Conservation (phyloP, 2,888 invertebrate genomes). For the Leptogaster cylindrica region DNA sequence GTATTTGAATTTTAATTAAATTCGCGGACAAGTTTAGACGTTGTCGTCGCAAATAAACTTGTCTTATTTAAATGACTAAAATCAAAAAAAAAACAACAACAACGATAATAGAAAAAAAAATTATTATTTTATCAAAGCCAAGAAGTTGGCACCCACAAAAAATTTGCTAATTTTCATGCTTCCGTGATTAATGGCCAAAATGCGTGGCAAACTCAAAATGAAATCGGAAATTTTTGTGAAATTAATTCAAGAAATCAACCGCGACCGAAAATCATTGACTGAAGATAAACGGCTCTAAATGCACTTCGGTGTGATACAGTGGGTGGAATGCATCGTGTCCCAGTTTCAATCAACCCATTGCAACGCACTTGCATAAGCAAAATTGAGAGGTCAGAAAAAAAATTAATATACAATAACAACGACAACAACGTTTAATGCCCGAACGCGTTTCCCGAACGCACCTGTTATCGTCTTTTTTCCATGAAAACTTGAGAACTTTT, state of each 20-base stretch:
- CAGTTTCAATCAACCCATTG: background rate
- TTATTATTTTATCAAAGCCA: no score
- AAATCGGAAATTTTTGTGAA: conserved; percentile 1
- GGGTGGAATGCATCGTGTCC: background rate
- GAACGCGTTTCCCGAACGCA: conserved; percentile 1
- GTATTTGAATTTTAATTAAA: conserved; percentile 16
- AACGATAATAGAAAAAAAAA: no score
- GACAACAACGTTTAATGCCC: no score
- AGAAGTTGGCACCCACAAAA: background rate
- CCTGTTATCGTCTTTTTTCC: background rate
- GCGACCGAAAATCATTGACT: no score
- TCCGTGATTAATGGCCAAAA: background rate
- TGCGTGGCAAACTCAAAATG: background rate
- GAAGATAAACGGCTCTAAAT: no score
- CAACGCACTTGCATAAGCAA: background rate
- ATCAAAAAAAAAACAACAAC: no score
- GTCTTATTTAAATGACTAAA: no score
- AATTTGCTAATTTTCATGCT: background rate
- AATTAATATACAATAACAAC: no score
- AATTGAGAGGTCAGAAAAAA: no score
- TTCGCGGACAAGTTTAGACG: no score
- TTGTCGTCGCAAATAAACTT: no score
- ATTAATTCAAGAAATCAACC: no score
- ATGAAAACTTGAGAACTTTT: background rate
- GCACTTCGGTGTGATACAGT: background rate